Percentiles rank a stretch among this genome's conserved stretches.
Evolutionary conservation across 2,113 vertebrate genomes (phyloP).

Genomic region (Callipepla squamata): DNA sequence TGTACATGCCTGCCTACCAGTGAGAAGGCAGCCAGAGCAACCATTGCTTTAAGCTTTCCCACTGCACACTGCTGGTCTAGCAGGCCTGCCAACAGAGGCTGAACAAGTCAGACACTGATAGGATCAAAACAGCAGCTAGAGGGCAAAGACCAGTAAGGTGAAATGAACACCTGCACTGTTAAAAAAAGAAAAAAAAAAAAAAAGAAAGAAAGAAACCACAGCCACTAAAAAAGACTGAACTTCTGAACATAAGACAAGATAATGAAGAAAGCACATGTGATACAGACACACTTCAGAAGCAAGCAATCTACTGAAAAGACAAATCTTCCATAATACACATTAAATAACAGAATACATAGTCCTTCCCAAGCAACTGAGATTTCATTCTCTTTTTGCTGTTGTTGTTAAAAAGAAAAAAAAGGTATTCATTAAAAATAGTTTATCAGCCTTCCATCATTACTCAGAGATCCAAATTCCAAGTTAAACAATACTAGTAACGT

Average conservation of each 20-base stretch:
- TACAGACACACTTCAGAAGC: background rate
- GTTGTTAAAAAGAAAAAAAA: background rate
- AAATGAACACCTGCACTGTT: background rate
- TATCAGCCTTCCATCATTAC: background rate
- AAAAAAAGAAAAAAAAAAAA: background rate
- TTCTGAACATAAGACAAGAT: background rate
- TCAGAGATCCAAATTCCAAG: background rate
- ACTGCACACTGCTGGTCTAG: background rate
- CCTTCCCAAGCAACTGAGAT: background rate
- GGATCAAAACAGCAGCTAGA: background rate
- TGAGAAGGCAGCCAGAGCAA: background rate
- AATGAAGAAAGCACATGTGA: background rate
- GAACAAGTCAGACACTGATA: background rate
- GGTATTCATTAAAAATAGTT: background rate
- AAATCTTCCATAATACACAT: fast-evolving
- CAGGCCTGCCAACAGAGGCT: background rate
- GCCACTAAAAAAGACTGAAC: background rate
- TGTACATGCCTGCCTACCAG: background rate
- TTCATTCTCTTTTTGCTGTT: background rate
- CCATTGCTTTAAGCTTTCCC: background rate
- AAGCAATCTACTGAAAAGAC: background rate
- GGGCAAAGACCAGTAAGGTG: background rate
- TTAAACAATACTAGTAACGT: background rate
- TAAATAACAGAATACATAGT: background rate
- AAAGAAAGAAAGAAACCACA: background rate